Conservation (phyloP, 2,888 invertebrate genomes). For the Drosophila niveifrons region DNA sequence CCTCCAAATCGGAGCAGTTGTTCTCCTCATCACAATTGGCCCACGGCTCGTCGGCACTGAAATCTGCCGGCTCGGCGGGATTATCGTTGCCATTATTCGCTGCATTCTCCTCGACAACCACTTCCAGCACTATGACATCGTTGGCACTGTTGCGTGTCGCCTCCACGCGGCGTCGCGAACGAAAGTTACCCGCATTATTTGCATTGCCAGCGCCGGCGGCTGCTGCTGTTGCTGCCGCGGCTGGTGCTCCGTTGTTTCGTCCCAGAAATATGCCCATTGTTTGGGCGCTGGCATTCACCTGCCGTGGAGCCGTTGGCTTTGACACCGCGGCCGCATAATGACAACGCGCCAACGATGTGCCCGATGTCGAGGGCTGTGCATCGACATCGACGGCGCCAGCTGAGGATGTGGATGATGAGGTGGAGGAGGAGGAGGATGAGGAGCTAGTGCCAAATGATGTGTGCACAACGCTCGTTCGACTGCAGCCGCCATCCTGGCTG, state of each 20-base stretch:
- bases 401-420: slow-evolving; percentile 41
- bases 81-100: slow-evolving; percentile 34
- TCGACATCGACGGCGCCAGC: slow-evolving; percentile 62
- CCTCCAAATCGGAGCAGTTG: slow-evolving; percentile 83
- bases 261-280: slow-evolving; percentile 49
- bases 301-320: slow-evolving; percentile 68
- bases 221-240: slow-evolving; percentile 1
- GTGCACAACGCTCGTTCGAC: slow-evolving; percentile 69
- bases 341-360: slow-evolving; percentile 75
- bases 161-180: slow-evolving; percentile 40
- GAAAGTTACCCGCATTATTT: slow-evolving; percentile 10
- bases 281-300: slow-evolving; percentile 83
- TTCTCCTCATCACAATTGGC: slow-evolving; percentile 85
- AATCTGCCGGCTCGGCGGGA: slow-evolving; percentile 64
- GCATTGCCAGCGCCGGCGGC: background rate
- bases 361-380: slow-evolving; percentile 83
- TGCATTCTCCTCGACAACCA: slow-evolving; percentile 63
- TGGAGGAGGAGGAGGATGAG: background rate
- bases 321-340: slow-evolving; percentile 78
- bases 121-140: slow-evolving; percentile 58
- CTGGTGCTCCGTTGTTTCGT: slow-evolving; percentile 45
- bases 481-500: slow-evolving; percentile 74
- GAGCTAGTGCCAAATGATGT: background rate
- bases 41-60: slow-evolving; percentile 82
- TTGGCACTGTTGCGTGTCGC: slow-evolving; percentile 47